A percentile compares a stretch with the other conserved stretches of the same genome.
phyloP scores from a whole-genome alignment of 2,797 vertebrate genomes.

The Scolopax rusticola region DNA sequence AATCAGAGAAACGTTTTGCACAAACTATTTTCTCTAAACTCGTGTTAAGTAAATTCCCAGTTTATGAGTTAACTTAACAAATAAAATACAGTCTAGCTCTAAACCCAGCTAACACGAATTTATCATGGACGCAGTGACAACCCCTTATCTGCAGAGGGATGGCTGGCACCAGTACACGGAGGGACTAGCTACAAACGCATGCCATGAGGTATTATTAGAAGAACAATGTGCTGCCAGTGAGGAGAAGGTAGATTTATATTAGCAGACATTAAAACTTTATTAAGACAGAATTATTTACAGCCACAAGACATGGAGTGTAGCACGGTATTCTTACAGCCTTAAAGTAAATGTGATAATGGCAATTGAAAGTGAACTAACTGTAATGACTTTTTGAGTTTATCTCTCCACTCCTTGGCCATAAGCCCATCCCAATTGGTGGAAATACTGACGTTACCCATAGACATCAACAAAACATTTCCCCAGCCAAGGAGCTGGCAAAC shows the following conservation, averaged over 20 bases:
- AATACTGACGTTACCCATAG: neutral
- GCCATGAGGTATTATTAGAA: neutral
- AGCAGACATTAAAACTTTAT: neutral
- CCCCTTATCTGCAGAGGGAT: constrained; percentile 4
- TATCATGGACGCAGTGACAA: neutral
- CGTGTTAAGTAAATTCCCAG: neutral
- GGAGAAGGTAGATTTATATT: neutral
- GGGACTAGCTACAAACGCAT: neutral
- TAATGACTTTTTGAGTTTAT: neutral
- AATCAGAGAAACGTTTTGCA: neutral
- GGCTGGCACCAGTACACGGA: neutral
- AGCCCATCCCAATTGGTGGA: neutral
- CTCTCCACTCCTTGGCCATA: neutral
- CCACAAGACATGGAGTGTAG: neutral
- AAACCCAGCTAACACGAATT: constrained; percentile 13
- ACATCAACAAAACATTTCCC: neutral
- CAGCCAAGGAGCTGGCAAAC: neutral
- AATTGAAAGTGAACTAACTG: neutral
- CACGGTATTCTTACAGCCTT: neutral
- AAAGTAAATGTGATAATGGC: neutral
- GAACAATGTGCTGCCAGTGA: constrained; percentile 14
- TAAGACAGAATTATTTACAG: constrained; percentile 20
- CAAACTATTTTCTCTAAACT: neutral
- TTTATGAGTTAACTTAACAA: neutral
- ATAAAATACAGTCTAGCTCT: neutral